Percentiles rank a stretch among this genome's conserved stretches.
phyloP scores from a whole-genome alignment of 2,113 vertebrate genomes.

The Myocastor coypus region DNA sequence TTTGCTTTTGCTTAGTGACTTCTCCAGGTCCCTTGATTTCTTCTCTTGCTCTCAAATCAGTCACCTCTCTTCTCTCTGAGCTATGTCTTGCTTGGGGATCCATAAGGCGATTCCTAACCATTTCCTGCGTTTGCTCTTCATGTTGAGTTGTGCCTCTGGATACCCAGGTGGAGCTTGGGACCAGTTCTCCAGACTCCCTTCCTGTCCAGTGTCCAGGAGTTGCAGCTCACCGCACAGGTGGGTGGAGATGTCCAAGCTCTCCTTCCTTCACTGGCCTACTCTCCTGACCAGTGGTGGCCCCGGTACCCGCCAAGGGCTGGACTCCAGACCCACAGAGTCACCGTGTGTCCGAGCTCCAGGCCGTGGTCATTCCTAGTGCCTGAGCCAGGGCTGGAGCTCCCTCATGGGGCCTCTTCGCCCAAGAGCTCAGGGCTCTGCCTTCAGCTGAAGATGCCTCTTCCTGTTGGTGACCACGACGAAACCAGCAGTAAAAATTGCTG shows the following conservation, averaged over 20 bases:
- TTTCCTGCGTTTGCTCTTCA: neutral
- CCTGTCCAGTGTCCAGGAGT: neutral
- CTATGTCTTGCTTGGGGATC: neutral
- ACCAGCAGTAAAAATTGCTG: neutral
- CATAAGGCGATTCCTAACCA: neutral
- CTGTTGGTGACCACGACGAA: neutral
- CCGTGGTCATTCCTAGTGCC: rapidly evolving
- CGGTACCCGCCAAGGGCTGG: neutral
- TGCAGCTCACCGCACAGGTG: neutral
- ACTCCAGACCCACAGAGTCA: neutral
- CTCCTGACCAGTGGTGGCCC: neutral
- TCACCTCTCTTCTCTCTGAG: neutral
- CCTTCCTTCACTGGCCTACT: neutral
- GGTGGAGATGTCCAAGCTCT: neutral
- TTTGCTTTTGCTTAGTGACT: neutral
- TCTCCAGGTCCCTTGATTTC: neutral
- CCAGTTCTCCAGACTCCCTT: neutral
- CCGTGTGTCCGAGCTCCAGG: too few species aligned
- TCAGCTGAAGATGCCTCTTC: neutral
- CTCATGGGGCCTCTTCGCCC: neutral
- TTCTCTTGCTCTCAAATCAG: neutral
- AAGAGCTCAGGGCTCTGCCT: neutral
- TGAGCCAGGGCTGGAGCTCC: neutral
- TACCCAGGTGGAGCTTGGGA: neutral
- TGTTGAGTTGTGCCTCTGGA: neutral